Percentiles rank a stretch among this genome's conserved stretches.
phyloP scores from a whole-genome alignment of 2,888 invertebrate genomes.

The Trachelus troglodyta region DNA sequence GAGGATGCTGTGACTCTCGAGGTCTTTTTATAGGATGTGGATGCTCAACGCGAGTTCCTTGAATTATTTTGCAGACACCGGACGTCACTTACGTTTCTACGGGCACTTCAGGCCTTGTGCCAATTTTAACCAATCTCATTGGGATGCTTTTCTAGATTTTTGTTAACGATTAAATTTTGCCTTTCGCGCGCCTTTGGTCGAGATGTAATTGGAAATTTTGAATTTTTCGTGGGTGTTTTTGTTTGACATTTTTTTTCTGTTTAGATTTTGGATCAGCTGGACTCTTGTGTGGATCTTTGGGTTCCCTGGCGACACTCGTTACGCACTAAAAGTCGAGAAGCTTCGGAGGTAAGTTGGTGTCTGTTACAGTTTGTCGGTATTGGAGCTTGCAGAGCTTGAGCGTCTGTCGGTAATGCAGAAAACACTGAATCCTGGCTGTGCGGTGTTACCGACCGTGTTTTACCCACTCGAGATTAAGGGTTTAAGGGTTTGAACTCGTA shows the following conservation, averaged over 20 bases:
- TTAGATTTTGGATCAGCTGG: neutral
- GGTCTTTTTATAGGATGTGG: neutral
- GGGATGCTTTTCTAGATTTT: neutral
- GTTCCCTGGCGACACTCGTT: neutral
- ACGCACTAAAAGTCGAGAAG: neutral
- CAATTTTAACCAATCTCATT: neutral
- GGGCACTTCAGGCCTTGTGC: neutral
- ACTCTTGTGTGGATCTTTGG: neutral
- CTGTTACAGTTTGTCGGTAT: neutral
- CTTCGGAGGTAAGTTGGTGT: neutral
- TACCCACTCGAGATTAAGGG: neutral
- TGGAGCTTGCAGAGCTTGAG: slow-evolving; percentile 10
- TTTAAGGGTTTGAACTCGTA: neutral
- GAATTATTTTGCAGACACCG: neutral
- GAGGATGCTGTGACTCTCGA: neutral
- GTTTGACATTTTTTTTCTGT: neutral
- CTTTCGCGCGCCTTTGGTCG: neutral
- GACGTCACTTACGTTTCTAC: neutral
- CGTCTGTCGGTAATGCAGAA: slow-evolving; percentile 8
- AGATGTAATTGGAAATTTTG: neutral
- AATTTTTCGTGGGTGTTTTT: neutral
- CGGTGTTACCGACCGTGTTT: neutral
- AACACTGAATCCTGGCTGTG: neutral
- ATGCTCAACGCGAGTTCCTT: neutral
- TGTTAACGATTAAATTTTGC: neutral